Evolutionary conservation across 2,797 vertebrate species (phyloP).

Genomic region (Dicrostonyx torquatus): DNA sequence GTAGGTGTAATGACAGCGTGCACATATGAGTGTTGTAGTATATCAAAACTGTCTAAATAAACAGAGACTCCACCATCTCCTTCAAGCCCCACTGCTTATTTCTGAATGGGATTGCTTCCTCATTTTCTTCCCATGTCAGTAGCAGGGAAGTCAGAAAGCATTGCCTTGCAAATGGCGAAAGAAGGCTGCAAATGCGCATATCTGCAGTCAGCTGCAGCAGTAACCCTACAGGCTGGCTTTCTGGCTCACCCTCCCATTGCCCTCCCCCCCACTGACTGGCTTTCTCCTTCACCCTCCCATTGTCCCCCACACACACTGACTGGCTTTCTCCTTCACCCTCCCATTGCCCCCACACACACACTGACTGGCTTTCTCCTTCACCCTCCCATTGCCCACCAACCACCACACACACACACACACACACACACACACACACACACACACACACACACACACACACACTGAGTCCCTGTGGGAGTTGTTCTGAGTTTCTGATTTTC

Average conservation of each 20-base stretch:
- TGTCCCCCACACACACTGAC: too few species aligned
- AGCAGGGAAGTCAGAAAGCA: conserved; percentile 68
- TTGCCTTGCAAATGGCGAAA: conserved; percentile 38
- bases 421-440: too few species aligned
- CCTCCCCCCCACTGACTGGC: background rate
- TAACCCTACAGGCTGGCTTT: conserved; percentile 73
- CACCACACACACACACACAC: accelerated
- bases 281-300: too few species aligned
- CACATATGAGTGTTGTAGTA: background rate
- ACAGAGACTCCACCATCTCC: conserved; percentile 59
- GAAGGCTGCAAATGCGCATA: conserved; percentile 1
- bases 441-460: too few species aligned
- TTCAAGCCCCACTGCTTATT: conserved; percentile 5
- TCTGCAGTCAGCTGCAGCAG: conserved; percentile 78
- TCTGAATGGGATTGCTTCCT: conserved; percentile 73
- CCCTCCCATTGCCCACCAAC: too few species aligned
- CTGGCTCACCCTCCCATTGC: conserved; percentile 75
- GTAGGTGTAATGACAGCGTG: background rate
- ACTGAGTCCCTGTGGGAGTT: conserved; percentile 71
- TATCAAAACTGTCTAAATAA: conserved; percentile 32
- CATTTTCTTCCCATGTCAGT: conserved; percentile 51
- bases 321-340: too few species aligned
- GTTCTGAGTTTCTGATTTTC: conserved; percentile 79
- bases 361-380: too few species aligned
- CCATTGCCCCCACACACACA: too few species aligned